phyloP scores from a whole-genome alignment of 2,797 vertebrate genomes.

The Xyrichtys novacula region DNA sequence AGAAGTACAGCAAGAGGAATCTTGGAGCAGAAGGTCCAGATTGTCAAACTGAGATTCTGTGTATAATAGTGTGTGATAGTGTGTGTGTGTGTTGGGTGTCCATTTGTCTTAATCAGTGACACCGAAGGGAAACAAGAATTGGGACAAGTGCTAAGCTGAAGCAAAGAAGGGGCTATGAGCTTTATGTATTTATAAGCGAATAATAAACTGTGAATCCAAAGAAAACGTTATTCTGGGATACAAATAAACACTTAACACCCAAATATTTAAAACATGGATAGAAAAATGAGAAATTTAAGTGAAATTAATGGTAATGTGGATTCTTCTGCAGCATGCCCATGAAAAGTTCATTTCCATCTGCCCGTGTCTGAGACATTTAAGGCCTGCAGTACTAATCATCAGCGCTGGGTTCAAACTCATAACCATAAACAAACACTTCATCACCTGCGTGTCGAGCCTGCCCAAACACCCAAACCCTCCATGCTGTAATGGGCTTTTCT shows the following conservation, averaged over 20 bases:
- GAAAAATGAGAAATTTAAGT: neutral
- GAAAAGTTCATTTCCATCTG: conserved; percentile 63
- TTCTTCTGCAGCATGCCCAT: conserved; percentile 34
- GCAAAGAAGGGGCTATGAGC: conserved; percentile 1
- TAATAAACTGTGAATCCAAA: neutral
- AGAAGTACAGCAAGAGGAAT: conserved; percentile 77
- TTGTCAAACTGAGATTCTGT: conserved; percentile 58
- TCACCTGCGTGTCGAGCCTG: conserved; percentile 76
- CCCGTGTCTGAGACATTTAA: conserved; percentile 62
- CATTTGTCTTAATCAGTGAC: conserved; percentile 74
- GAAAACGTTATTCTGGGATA: neutral
- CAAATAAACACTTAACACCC: neutral
- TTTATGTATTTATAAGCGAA: neutral
- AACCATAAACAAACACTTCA: conserved; percentile 86
- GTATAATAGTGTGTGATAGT: conserved; percentile 6
- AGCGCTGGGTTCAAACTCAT: conserved; percentile 78
- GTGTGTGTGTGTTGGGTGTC: conserved; percentile 30
- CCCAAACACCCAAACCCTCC: conserved; percentile 77
- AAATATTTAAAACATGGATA: neutral
- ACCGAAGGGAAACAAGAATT: conserved; percentile 33
- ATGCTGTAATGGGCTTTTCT: conserved; percentile 78
- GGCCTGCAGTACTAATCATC: conserved; percentile 81
- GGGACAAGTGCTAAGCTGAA: conserved; percentile 13
- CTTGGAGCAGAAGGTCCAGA: conserved; percentile 76
- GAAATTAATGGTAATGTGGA: conserved; percentile 11